Percentiles rank a stretch among this genome's conserved stretches.
Conservation (phyloP, 2,888 invertebrate species). For the Nemotelus pantherinus region DNA sequence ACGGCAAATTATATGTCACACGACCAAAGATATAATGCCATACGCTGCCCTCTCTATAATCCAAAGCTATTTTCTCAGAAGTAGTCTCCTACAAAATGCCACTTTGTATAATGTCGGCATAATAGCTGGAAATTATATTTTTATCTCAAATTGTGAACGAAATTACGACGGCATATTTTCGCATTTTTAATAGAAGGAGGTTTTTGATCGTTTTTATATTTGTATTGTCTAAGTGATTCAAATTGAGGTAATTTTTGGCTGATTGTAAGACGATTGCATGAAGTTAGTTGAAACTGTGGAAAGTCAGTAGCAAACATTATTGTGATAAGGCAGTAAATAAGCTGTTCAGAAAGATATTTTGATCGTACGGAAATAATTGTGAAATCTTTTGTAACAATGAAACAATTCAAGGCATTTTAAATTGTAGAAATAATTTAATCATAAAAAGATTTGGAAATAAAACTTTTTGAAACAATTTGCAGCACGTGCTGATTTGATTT, state of each 20-base stretch:
- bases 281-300: no score
- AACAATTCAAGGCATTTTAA: no score
- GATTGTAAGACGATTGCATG: background rate
- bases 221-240: background rate
- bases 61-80: constrained; percentile 36
- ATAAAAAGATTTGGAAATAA: no score
- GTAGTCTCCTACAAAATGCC: constrained; percentile 30
- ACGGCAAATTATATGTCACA: constrained; percentile 41
- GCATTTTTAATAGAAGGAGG: background rate
- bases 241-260: constrained; percentile 3
- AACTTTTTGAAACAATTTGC: no score
- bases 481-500: no score
- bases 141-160: constrained; percentile 29
- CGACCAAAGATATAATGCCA: constrained; percentile 22
- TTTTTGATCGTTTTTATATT: background rate
- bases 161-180: constrained; percentile 10
- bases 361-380: no score
- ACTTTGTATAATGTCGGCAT: constrained; percentile 38
- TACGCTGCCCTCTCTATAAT: constrained; percentile 26
- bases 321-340: no score
- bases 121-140: constrained; percentile 32
- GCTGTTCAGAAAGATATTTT: no score
- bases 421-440: no score
- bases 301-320: no score
- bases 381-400: no score